A percentile compares a stretch with the other conserved stretches of the same genome.
These are phyloP conservation scores for Haliclona indistincta DNA, from an alignment of 37 sponge, comb jelly and placozoan species.

Conservation along the genomic window DNA sequence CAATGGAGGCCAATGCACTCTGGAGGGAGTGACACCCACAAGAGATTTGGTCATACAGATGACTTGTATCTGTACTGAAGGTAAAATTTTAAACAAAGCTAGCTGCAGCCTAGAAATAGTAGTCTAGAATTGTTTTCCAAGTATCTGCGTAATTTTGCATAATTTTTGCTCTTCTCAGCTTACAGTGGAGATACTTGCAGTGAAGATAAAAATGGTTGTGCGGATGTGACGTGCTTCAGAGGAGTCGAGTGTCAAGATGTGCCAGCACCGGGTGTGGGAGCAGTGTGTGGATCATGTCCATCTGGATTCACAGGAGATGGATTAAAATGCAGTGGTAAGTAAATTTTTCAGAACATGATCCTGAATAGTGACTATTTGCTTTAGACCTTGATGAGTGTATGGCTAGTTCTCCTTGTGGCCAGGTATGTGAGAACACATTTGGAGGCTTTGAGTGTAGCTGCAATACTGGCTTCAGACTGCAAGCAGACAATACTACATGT, in stretches of 20 bases:
- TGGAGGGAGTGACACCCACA: neutral
- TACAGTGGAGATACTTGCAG: neutral
- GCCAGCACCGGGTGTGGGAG: too few species aligned
- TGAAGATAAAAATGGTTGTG: slow-evolving; percentile 2
- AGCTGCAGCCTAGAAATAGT: neutral
- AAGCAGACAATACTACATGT: neutral
- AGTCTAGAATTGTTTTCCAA: too few species aligned
- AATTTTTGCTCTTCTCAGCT: neutral
- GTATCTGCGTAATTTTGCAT: neutral
- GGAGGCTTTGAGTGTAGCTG: slow-evolving; percentile 23
- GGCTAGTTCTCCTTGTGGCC: slow-evolving; percentile 2
- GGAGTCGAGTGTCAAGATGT: slow-evolving; percentile 16
- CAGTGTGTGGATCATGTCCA: slow-evolving; percentile 7
- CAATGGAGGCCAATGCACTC: slow-evolving; percentile 8
- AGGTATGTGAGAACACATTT: slow-evolving; percentile 21
- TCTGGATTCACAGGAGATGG: neutral
- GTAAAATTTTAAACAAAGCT: neutral
- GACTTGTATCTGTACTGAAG: slow-evolving; percentile 3
- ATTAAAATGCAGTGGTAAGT: slow-evolving; percentile 3
- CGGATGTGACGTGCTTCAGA: neutral
- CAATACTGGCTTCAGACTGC: neutral
- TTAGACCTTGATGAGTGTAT: slow-evolving; percentile 15
- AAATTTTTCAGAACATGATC: neutral
- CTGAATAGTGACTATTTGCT: neutral
- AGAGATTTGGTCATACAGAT: neutral